Evolutionary conservation across 2,888 invertebrate genomes (phyloP), one percentile per base, ranked within the genome.

Genomic region (Campopleginae sp.): DNA sequence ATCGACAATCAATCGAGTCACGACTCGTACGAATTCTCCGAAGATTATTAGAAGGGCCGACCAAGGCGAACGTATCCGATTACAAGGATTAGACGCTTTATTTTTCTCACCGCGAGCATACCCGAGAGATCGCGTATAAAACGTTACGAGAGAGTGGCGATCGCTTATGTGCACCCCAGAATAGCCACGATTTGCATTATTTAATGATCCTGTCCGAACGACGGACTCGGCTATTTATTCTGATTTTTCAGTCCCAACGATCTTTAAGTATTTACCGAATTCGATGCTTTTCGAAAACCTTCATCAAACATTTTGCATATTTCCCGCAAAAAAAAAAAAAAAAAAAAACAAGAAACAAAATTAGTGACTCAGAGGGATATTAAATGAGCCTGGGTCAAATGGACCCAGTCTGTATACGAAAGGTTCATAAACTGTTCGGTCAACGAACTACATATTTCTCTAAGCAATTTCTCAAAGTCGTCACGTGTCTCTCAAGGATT

Each of bases 21-120:
- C 66, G 72, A 76, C 27, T 65, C 70, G 31, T 71, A 51, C 42
- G 68, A 78, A 74, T 84, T 84, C 80, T n/a, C 33, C 61, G 84
- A 84, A 81, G 84, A 84, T 80, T 78, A 80, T 84, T 84, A 80
- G 80, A 84, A 81, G 72, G 80, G 66, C 72, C 51, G 68, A 58
- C 72, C 80, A 78, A 84, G 84, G 66, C 77, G 72, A 77, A 78
- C 80, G 77, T 68, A 78, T 84, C 77, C 48, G 80, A 84, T 84
- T 84, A 81, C 80, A 31, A 51, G 68, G 58, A 80, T 84, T 72
- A 72, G 66, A 80, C 31, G n/a, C 27, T 80, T 46, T 76, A 72
- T 80, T 76, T 76, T 76, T 82, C 77, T 58, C 44, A 44, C 31
- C 54, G 48, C 38, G 33, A 33, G 42, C n/a, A 48, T 44, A 23